phyloP scores from a whole-genome alignment of 2,113 vertebrate species.

The Pachyramphus minor region DNA sequence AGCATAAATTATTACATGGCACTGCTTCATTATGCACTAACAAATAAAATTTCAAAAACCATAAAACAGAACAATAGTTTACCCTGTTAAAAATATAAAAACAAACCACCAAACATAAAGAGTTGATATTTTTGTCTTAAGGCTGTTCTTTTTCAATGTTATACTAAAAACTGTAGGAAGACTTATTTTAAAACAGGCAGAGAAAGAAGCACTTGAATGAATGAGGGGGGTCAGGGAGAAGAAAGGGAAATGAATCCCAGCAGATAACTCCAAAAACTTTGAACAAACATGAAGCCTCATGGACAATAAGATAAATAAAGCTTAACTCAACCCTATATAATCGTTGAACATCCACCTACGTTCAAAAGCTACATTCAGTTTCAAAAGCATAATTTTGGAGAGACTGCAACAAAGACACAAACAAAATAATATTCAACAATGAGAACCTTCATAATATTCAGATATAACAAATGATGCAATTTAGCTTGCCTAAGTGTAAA shows the following conservation, averaged over 20 bases:
- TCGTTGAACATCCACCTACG: neutral
- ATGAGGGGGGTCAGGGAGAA: neutral
- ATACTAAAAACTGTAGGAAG: neutral
- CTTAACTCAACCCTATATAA: neutral
- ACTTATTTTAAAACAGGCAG: neutral
- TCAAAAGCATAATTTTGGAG: neutral
- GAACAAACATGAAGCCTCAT: neutral
- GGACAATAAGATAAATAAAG: neutral
- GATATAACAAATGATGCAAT: neutral
- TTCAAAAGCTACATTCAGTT: neutral
- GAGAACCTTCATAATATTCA: neutral
- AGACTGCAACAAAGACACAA: neutral
- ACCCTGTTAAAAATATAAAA: neutral
- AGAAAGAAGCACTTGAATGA: neutral
- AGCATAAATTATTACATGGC: slow-evolving; percentile 21
- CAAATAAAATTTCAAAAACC: slow-evolving; percentile 34
- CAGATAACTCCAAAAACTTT: neutral
- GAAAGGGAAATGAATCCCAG: neutral
- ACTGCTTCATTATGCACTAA: slow-evolving; percentile 22
- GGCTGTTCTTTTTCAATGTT: neutral
- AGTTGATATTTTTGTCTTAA: neutral
- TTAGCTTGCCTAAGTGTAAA: neutral
- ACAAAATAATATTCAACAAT: neutral
- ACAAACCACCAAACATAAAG: neutral
- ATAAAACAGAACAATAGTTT: slow-evolving; percentile 2